phyloP scores from a whole-genome alignment of 1,140 invertebrate genomes.

The Akabosia matsudoensis region DNA sequence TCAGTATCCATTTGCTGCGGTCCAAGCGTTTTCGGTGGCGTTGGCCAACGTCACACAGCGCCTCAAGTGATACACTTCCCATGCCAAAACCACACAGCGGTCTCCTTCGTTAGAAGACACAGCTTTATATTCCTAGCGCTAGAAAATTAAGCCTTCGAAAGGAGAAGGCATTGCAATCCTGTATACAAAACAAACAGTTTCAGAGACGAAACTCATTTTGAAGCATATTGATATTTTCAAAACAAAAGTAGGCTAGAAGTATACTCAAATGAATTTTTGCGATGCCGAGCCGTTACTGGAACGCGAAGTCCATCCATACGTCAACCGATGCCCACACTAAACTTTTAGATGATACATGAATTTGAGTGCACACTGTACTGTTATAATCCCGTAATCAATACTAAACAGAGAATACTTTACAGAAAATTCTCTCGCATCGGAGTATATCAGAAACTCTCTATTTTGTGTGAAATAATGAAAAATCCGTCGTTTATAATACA shows the following conservation, averaged over 20 bases:
- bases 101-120: not conserved
- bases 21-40: constrained; percentile 97
- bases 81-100: not conserved
- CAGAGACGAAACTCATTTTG: too few relatives aligned
- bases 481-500: too few relatives aligned
- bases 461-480: too few relatives aligned
- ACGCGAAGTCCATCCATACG: constrained; percentile 1
- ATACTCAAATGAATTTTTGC: too few relatives aligned
- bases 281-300: constrained; percentile 1
- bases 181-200: too few relatives aligned
- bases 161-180: not conserved
- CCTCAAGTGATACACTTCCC: constrained; percentile 71
- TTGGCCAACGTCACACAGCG: constrained; percentile 97
- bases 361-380: not conserved
- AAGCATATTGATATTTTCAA: too few relatives aligned
- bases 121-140: not conserved
- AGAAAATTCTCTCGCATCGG: too few relatives aligned
- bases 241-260: too few relatives aligned
- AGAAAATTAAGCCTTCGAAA: not conserved
- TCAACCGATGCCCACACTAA: not conserved
- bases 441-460: too few relatives aligned
- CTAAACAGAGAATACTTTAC: not conserved
- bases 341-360: not conserved
- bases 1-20: constrained; percentile 95
- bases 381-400: not conserved